Conservation (phyloP, 92 coral and sea anemone genomes). For the Bergia sp. region DNA sequence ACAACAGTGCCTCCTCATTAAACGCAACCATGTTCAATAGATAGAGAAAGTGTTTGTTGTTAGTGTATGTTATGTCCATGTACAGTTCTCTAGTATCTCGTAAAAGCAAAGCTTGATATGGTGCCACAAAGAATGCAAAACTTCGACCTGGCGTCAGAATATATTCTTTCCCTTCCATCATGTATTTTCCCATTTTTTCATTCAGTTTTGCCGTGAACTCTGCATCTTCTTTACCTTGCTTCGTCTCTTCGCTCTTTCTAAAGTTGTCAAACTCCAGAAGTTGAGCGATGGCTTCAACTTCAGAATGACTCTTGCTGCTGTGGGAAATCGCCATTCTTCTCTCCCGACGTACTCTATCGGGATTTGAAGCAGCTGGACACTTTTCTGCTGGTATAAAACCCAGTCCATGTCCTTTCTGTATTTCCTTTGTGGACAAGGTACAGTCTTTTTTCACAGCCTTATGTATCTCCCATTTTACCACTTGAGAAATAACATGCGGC, state of each 20-base stretch:
- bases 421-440: slow-evolving; percentile 45
- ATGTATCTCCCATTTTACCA: slow-evolving; percentile 47
- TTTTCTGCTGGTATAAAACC: slow-evolving; percentile 66
- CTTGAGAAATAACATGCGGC: slow-evolving; percentile 51
- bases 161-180: slow-evolving; percentile 52
- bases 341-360: slow-evolving; percentile 41
- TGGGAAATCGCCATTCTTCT: slow-evolving; percentile 25
- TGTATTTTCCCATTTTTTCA: slow-evolving; percentile 39
- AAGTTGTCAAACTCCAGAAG: slow-evolving; percentile 45
- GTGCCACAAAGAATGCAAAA: slow-evolving; percentile 49
- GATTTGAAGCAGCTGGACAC: slow-evolving; percentile 59
- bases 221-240: slow-evolving; percentile 50
- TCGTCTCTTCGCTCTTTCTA: slow-evolving; percentile 44
- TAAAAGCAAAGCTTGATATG: slow-evolving; percentile 37
- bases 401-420: slow-evolving; percentile 56
- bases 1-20: slow-evolving; percentile 2
- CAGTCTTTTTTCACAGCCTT: slow-evolving; percentile 47
- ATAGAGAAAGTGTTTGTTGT: slow-evolving; percentile 20
- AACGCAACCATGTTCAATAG: slow-evolving; percentile 29
- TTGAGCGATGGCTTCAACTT: slow-evolving; percentile 51
- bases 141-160: slow-evolving; percentile 23
- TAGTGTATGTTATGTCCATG: slow-evolving; percentile 47
- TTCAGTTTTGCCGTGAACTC: slow-evolving; percentile 44
- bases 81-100: slow-evolving; percentile 30
- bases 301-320: slow-evolving; percentile 24